Conservation (phyloP, 1,140 invertebrate genomes). For the Formica exsecta region DNA sequence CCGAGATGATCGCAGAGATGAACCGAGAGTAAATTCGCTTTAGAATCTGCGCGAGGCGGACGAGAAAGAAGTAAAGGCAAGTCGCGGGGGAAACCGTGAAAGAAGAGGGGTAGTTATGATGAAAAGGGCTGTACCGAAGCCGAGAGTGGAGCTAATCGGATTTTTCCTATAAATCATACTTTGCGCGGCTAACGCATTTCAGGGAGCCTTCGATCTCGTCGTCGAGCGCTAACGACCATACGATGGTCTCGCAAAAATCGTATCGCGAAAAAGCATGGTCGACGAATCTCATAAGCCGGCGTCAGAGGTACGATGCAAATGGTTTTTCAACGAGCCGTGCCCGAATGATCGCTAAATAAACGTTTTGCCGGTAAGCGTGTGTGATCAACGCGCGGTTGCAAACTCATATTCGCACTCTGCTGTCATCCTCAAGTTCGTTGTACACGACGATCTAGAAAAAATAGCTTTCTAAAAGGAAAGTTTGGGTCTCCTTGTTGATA, state of each 20-base stretch:
- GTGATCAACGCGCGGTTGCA: slow-evolving; percentile 29
- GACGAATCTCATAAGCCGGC: slow-evolving; percentile 21
- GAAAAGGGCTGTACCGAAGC: slow-evolving; percentile 5
- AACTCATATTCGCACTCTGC: slow-evolving; percentile 45
- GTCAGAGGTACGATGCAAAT: slow-evolving; percentile 36
- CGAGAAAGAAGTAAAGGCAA: not conserved
- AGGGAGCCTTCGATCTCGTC: slow-evolving; percentile 54
- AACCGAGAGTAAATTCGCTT: slow-evolving; percentile 46
- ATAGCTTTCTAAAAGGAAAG: slow-evolving; percentile 61
- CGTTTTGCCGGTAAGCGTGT: slow-evolving; percentile 28
- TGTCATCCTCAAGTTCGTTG: slow-evolving; percentile 5
- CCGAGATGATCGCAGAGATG: slow-evolving; percentile 28
- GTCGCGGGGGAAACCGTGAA: slow-evolving; percentile 22
- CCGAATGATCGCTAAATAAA: slow-evolving; percentile 53
- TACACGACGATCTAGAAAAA: slow-evolving; percentile 42
- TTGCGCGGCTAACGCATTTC: slow-evolving; percentile 52
- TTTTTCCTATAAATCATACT: slow-evolving; percentile 74
- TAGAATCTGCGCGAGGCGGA: not conserved
- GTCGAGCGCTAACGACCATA: slow-evolving; percentile 65
- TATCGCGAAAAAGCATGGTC: slow-evolving; percentile 32
- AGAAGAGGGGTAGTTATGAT: not conserved
- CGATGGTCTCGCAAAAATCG: slow-evolving; percentile 55
- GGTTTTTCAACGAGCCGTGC: slow-evolving; percentile 56
- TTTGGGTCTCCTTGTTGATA: slow-evolving; percentile 75
- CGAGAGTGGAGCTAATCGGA: slow-evolving; percentile 69